Conservation (phyloP, 1,140 invertebrate genomes). For the Drosophila guanche region DNA sequence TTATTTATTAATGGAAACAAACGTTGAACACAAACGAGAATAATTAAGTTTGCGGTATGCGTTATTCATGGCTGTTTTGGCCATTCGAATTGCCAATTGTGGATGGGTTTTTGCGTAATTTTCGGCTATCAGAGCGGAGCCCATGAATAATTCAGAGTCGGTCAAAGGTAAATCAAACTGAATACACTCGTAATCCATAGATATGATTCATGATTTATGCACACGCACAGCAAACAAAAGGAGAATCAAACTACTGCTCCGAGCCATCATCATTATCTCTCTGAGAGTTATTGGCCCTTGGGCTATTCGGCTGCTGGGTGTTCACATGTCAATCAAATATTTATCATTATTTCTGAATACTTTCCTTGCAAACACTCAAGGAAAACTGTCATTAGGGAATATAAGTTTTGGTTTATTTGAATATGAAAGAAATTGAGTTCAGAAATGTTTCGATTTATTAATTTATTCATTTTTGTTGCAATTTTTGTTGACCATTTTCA, state of each 20-base stretch:
- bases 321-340: slow-evolving; percentile 82
- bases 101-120: slow-evolving; percentile 7
- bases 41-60: slow-evolving; percentile 23
- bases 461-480: slow-evolving; percentile 45
- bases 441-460: not conserved
- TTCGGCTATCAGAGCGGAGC: not conserved
- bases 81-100: slow-evolving; percentile 33
- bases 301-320: slow-evolving; percentile 69
- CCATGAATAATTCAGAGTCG: slow-evolving; percentile 21
- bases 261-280: slow-evolving; percentile 10
- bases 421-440: not conserved
- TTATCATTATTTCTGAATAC: no score
- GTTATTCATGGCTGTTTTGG: slow-evolving; percentile 22
- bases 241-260: not conserved
- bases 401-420: no score
- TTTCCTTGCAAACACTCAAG: no score
- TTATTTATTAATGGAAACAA: slow-evolving; percentile 60
- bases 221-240: not conserved
- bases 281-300: slow-evolving; percentile 22
- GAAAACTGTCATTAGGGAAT: no score
- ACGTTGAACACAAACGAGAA: slow-evolving; percentile 42
- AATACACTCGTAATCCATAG: slow-evolving; percentile 5
- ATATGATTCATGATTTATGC: not conserved
- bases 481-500: slow-evolving; percentile 16
- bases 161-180: slow-evolving; percentile 4